Conservation (phyloP, 2,888 invertebrate genomes). For the Mimumesa dahlbomi region DNA sequence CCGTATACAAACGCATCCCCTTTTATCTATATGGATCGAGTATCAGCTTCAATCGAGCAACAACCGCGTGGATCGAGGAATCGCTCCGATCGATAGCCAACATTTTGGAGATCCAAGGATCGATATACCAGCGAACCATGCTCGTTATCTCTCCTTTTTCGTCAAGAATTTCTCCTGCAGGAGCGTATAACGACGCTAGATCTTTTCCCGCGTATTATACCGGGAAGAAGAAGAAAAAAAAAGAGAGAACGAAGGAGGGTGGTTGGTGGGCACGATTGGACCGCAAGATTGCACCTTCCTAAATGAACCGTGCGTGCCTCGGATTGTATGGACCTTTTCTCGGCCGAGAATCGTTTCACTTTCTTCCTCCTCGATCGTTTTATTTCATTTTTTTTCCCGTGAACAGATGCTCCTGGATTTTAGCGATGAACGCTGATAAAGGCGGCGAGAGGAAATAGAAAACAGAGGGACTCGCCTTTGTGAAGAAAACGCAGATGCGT, state of each 20-base stretch:
- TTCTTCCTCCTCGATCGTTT: constrained; percentile 23
- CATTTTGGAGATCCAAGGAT: constrained; percentile 38
- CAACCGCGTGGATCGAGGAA: constrained; percentile 14
- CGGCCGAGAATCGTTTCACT: constrained; percentile 17
- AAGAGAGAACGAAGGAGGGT: constrained; percentile 10
- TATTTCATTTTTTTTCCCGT: constrained; percentile 9
- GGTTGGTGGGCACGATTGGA: constrained; percentile 49
- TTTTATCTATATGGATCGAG: constrained; percentile 39
- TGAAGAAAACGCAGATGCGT: constrained; percentile 44
- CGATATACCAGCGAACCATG: constrained; percentile 49
- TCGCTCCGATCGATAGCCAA: constrained; percentile 54
- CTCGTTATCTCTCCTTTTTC: constrained; percentile 2
- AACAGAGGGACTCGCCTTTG: constrained; percentile 37
- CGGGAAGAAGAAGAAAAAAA: constrained; percentile 20
- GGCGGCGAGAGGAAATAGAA: constrained; percentile 46
- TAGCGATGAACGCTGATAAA: constrained; percentile 56
- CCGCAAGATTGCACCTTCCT: constrained; percentile 58
- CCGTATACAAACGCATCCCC: constrained; percentile 10
- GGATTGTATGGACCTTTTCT: constrained; percentile 41
- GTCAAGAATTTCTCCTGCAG: constrained; percentile 28
- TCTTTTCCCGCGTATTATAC: constrained; percentile 24
- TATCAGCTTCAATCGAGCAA: constrained; percentile 15
- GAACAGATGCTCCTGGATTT: constrained; percentile 63
- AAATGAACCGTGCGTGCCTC: constrained; percentile 57
- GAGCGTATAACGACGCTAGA: constrained; percentile 13